Conservation (phyloP, 2,113 vertebrate species). For the Rhodinocichla rosea region DNA sequence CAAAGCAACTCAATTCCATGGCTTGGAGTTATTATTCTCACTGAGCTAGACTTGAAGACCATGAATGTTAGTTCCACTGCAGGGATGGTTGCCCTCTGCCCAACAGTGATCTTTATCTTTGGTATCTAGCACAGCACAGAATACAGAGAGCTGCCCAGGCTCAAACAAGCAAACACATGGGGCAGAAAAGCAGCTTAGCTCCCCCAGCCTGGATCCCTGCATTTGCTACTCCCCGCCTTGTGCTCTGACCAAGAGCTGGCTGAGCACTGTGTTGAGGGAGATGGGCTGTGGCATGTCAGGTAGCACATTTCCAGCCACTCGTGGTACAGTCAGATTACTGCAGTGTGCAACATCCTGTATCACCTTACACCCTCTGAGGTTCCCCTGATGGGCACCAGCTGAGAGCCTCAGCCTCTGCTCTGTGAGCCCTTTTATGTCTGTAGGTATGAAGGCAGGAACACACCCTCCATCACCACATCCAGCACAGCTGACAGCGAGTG, state of each 20-base stretch:
- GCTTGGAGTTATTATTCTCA: not conserved
- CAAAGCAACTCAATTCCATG: not conserved
- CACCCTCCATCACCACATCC: not conserved
- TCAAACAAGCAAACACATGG: not conserved
- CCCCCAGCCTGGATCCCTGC: not conserved
- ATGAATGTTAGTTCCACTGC: not conserved
- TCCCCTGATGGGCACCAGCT: not conserved
- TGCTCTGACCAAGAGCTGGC: not conserved
- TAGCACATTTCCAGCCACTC: not conserved
- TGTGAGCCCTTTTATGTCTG: not conserved
- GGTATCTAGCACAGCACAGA: not conserved
- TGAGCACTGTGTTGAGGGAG: not conserved
- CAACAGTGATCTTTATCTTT: not conserved
- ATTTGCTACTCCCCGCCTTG: accelerated
- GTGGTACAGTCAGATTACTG: not conserved
- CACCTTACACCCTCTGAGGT: not conserved
- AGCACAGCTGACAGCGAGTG: not conserved
- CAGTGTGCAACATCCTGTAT: not conserved
- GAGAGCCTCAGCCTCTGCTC: not conserved
- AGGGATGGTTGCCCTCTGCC: not conserved
- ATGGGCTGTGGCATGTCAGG: not conserved
- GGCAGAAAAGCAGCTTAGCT: not conserved
- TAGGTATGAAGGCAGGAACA: not conserved
- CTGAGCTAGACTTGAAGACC: not conserved
- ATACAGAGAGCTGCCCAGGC: not conserved